phyloP scores from a whole-genome alignment of 1,140 invertebrate species.

The Pseudoatta argentina region DNA sequence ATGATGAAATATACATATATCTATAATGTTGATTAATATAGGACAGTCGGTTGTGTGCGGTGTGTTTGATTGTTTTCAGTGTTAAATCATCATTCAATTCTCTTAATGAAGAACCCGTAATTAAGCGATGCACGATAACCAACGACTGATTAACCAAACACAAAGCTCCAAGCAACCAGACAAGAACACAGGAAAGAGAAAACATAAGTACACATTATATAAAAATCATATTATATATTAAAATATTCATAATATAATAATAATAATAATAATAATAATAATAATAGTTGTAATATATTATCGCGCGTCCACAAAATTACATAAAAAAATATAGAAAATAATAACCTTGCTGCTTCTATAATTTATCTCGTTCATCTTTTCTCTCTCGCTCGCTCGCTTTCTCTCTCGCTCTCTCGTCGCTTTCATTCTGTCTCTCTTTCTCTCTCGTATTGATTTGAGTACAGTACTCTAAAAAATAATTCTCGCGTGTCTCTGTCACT shows the following conservation, averaged over 20 bases:
- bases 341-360: constrained; percentile 81
- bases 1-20: constrained; percentile 69
- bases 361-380: constrained; percentile 54
- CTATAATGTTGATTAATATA: constrained; percentile 64
- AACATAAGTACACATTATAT: constrained; percentile 82
- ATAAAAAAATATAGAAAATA: constrained; percentile 87
- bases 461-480: constrained; percentile 66
- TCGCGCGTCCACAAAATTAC: constrained; percentile 85
- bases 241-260: constrained; percentile 85
- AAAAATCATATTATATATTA: constrained; percentile 86
- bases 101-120: constrained; percentile 30
- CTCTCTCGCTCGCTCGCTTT: constrained; percentile 37
- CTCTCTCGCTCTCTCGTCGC: constrained; percentile 64
- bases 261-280: constrained; percentile 82
- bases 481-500: constrained; percentile 54
- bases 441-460: constrained; percentile 66
- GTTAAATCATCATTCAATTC: constrained; percentile 39
- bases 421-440: constrained; percentile 59
- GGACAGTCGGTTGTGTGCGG: constrained; percentile 48
- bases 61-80: constrained; percentile 58
- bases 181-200: constrained; percentile 80
- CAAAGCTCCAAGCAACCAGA: constrained; percentile 71
- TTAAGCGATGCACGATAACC: constrained; percentile 4
- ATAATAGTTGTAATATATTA: constrained; percentile 84
- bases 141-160: constrained; percentile 67